Conservation (phyloP, 2,797 vertebrate species). For the Semotilus atromaculatus region DNA sequence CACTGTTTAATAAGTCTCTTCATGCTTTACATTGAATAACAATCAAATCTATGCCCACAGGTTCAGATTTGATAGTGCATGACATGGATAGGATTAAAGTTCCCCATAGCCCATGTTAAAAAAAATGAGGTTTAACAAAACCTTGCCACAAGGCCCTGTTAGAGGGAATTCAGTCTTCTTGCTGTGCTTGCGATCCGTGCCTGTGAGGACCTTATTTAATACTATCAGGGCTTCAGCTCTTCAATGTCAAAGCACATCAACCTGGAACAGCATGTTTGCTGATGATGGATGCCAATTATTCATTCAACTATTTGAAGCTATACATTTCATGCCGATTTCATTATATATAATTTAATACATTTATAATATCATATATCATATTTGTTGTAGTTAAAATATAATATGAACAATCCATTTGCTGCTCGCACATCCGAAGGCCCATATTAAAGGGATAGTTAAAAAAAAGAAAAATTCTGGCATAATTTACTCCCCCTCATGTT, state of each 20-base stretch:
- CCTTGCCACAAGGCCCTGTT: constrained; percentile 60
- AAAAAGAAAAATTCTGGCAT: background rate
- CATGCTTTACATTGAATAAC: constrained; percentile 54
- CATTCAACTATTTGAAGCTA: background rate
- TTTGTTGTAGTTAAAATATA: background rate
- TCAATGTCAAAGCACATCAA: constrained; percentile 50
- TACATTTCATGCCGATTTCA: background rate
- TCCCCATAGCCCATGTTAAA: constrained; percentile 41
- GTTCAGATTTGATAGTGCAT: constrained; percentile 53
- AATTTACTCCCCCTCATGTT: background rate
- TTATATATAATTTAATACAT: no score
- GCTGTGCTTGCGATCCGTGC: constrained; percentile 47
- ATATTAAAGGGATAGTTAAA: background rate
- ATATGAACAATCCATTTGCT: background rate
- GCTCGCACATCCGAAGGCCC: background rate
- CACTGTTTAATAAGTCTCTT: constrained; percentile 29
- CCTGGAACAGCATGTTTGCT: constrained; percentile 25
- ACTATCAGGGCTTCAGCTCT: constrained; percentile 38
- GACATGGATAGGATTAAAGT: constrained; percentile 55
- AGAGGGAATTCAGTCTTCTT: constrained; percentile 40
- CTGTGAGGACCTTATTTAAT: constrained; percentile 56
- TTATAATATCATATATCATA: background rate
- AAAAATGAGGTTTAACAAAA: constrained; percentile 52
- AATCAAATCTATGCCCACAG: constrained; percentile 46
- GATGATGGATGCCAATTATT: constrained; percentile 5